Conservation (phyloP, 1,140 invertebrate genomes). For the Littorina saxatilis region DNA sequence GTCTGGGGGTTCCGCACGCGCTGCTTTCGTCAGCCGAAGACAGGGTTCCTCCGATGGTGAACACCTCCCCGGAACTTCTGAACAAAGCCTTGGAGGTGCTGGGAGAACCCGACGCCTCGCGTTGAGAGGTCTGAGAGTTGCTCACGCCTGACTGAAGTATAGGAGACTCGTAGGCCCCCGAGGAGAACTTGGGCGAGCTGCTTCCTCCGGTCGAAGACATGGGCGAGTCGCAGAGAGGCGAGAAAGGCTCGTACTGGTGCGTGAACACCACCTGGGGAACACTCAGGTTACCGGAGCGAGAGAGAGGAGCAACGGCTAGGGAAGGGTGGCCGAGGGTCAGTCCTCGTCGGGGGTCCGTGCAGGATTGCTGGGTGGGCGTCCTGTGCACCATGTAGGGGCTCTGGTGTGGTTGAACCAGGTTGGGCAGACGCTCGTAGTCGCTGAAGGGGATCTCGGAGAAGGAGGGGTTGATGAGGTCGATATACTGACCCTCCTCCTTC, state of each 20-base stretch:
- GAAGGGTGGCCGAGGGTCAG: background rate
- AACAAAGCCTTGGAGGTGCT: background rate
- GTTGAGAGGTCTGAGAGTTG: no score
- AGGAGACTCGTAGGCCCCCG: background rate
- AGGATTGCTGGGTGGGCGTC: background rate
- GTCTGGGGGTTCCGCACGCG: background rate
- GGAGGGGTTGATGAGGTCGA: background rate
- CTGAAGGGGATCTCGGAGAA: background rate
- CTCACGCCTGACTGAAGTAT: background rate
- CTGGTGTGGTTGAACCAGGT: constrained; percentile 11
- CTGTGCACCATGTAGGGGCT: background rate
- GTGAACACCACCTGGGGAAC: background rate
- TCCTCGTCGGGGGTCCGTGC: background rate
- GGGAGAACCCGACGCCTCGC: background rate
- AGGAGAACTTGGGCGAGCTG: background rate
- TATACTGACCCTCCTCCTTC: background rate
- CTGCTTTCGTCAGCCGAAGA: background rate
- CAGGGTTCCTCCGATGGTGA: constrained; percentile 8
- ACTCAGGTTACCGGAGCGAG: background rate
- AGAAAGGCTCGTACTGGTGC: background rate
- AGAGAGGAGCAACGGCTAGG: background rate
- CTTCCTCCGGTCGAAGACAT: background rate
- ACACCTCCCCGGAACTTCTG: background rate
- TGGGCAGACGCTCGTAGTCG: constrained; percentile 1
- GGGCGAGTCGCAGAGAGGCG: background rate